Base-by-base conservation (phyloP, 2,797 vertebrate species). In the Crypturellus tataupa region DNA sequence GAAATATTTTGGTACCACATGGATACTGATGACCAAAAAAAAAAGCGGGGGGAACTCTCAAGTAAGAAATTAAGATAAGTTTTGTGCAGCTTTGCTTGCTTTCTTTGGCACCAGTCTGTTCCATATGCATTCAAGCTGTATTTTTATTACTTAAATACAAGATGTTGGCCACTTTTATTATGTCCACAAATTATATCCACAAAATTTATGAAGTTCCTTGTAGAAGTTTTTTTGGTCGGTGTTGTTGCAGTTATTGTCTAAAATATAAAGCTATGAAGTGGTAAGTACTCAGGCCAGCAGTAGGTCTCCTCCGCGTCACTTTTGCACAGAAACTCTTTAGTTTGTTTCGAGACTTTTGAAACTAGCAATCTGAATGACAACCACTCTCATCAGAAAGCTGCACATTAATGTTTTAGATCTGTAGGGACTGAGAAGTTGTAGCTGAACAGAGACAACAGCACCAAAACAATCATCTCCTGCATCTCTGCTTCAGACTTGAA, bases 1-100 rank as follows among this genome's bases (percentile, higher is more conserved):
- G 47, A 93, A 90, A 68, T 82, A 89, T 88, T 88, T 82, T 81
- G 27, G 51, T 77, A 82, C 44, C 49, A 64, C 27, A 67, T 53
- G 81, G 78, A 87, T 68, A 84, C 8, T 68, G 55, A 49, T 47
- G 53, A 82, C 64, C 88, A 93, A 89, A 85, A 65, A 83, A 69
- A 77, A 65, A 27, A 27, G 16, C 16, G 25, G 27, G 58, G 15
- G 39, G n/a, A 60, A 27, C n/a, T 14, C 42, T 78, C 67, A 58
- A 55, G 13, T 39, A 85, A 77, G 64, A 88, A 90, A 73, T 13
- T 35, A 49, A 70, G 55, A 83, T 39, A 89, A 90, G 33, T 19
- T 25, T 75, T 58, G 29, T 1, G 1, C 21, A 82, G 29, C 40
- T 70, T 73, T 68, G 70, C 20, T 73, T 70, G 70, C 18, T 1